Conservation (phyloP, 2,113 vertebrate genomes). For the Apaloderma vittatum region DNA sequence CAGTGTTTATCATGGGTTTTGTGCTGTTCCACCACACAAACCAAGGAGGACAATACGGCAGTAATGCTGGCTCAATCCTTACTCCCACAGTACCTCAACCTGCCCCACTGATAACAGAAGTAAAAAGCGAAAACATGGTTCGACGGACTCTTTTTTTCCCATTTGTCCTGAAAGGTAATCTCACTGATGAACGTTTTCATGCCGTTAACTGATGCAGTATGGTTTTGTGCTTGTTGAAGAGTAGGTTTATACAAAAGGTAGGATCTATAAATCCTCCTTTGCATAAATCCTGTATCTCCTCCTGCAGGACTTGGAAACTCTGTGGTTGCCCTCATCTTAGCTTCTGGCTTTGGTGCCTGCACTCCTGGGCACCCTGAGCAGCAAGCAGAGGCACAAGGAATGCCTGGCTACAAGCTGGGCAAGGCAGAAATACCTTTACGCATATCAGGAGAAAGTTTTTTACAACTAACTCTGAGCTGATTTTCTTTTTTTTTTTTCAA, state of each 20-base stretch:
- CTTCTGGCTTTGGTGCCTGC: neutral
- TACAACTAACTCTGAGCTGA: neutral
- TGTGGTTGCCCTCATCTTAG: neutral
- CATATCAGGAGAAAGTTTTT: neutral
- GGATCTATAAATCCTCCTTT: neutral
- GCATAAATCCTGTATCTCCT: neutral
- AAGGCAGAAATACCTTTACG: neutral
- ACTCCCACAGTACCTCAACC: neutral
- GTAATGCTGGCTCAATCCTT: neutral
- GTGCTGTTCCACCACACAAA: neutral
- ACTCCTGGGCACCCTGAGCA: neutral
- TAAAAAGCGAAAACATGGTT: neutral
- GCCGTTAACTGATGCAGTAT: neutral
- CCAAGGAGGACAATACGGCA: neutral
- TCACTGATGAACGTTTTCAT: neutral
- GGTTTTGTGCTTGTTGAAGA: neutral
- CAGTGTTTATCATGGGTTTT: neutral
- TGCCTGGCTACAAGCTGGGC: neutral
- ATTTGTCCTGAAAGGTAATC: neutral
- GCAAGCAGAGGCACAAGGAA: neutral
- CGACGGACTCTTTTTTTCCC: neutral
- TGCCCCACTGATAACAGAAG: neutral
- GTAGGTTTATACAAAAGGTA: neutral
- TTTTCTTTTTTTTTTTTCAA: neutral
- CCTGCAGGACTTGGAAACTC: neutral